phyloP scores from a whole-genome alignment of 64 coral and sea anemone species.

The Stichodactyla helianthus region DNA sequence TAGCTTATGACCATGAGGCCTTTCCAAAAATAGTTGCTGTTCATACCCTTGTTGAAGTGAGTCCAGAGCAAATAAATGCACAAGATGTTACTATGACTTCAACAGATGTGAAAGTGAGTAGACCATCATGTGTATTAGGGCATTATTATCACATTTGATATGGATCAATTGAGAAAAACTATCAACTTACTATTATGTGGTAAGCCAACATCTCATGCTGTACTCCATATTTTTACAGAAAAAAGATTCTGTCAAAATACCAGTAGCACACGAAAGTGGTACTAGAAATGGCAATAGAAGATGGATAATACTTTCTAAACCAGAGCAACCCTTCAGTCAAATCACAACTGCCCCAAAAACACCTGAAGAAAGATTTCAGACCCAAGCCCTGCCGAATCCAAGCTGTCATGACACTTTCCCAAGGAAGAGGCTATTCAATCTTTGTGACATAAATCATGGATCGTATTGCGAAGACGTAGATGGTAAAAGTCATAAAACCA shows the following conservation, averaged over 20 bases:
- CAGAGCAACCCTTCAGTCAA: slow-evolving; percentile 4
- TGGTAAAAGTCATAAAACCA: too few relatives aligned
- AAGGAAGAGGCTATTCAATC: background rate
- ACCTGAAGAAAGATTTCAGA: background rate
- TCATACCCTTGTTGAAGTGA: slow-evolving; percentile 27
- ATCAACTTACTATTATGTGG: too few relatives aligned
- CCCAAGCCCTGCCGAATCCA: background rate
- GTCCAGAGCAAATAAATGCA: background rate
- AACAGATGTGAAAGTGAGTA: background rate
- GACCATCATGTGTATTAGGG: background rate
- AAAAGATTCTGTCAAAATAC: background rate
- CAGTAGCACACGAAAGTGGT: background rate
- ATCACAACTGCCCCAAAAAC: background rate
- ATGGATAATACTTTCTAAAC: slow-evolving; percentile 8
- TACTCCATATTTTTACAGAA: background rate
- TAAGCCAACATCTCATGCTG: background rate
- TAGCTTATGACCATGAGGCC: slow-evolving; percentile 34
- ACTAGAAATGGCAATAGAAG: background rate
- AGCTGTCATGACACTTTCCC: background rate
- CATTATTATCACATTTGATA: too few relatives aligned
- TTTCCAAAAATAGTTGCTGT: slow-evolving; percentile 51
- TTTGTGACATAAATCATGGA: background rate
- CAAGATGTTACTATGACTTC: background rate
- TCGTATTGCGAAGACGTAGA: background rate
- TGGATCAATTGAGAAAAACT: too few relatives aligned